These are phyloP conservation scores for Drosophila nannoptera DNA, from an alignment of 1,140 invertebrate species.

Conservation along the genomic window DNA sequence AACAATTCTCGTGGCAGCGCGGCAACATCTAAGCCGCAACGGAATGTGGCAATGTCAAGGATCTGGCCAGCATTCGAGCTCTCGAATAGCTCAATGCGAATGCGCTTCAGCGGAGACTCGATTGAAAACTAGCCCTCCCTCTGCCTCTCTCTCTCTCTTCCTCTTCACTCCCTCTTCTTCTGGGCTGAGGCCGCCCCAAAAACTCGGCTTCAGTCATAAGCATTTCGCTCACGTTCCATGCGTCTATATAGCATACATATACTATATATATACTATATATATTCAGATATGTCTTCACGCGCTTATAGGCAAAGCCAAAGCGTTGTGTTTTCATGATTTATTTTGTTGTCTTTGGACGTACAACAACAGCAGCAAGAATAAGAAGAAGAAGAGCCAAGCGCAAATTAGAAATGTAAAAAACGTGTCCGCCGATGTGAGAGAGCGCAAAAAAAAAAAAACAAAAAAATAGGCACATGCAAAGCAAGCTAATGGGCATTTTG, in stretches of 20 bases:
- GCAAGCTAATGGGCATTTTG: background rate
- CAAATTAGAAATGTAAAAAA: constrained; percentile 61
- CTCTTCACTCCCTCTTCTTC: too few relatives aligned
- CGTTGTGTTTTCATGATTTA: constrained; percentile 10
- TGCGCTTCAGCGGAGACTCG: too few relatives aligned
- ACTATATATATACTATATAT: background rate
- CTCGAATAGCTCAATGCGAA: background rate
- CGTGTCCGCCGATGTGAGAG: constrained; percentile 33
- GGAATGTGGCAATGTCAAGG: constrained; percentile 48
- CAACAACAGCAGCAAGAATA: background rate
- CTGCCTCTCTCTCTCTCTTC: too few relatives aligned
- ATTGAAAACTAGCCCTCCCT: too few relatives aligned
- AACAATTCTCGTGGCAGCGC: constrained; percentile 20
- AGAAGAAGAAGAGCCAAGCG: constrained; percentile 44
- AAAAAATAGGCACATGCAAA: background rate
- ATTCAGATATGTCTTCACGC: background rate
- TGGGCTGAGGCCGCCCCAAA: constrained; percentile 7
- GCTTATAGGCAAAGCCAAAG: background rate
- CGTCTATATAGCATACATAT: constrained; percentile 1
- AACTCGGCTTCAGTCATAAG: constrained; percentile 20
- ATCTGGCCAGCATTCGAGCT: constrained; percentile 11
- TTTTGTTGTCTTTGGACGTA: constrained; percentile 21
- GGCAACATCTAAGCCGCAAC: constrained; percentile 37
- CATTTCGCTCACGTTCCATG: constrained; percentile 37
- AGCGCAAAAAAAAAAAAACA: background rate